Conservation (phyloP, 2,888 invertebrate species). For the Malachius bipustulatus region DNA sequence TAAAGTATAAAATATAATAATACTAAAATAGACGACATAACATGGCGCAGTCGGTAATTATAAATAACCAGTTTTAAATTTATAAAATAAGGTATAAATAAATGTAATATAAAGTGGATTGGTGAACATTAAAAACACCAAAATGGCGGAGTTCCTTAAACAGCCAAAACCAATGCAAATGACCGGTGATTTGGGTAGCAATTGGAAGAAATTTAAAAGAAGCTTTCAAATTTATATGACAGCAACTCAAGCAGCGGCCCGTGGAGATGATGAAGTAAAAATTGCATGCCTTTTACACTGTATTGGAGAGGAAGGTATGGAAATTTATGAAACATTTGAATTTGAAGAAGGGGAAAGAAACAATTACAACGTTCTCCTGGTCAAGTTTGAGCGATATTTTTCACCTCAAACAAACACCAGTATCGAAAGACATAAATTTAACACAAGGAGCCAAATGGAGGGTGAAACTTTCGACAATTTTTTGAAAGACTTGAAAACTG, state of each 20-base stretch:
- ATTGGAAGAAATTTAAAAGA: constrained; percentile 15
- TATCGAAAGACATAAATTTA: constrained; percentile 10
- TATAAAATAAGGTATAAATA: too few relatives aligned
- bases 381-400: constrained; percentile 15
- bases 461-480: too few relatives aligned
- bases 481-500: too few relatives aligned
- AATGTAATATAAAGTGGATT: too few relatives aligned
- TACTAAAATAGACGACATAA: too few relatives aligned
- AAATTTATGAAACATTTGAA: constrained; percentile 14
- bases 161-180: constrained; percentile 14
- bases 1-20: too few relatives aligned
- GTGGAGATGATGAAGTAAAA: constrained; percentile 9
- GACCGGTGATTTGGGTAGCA: constrained; percentile 12
- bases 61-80: too few relatives aligned
- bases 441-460: too few relatives aligned
- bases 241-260: constrained; percentile 9
- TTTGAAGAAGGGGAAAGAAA: constrained; percentile 9
- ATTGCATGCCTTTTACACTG: constrained; percentile 14
- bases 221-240: constrained; percentile 10
- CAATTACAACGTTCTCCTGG: constrained; percentile 8
- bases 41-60: too few relatives aligned
- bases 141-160: constrained; percentile 12
- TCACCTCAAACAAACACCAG: constrained; percentile 12
- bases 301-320: constrained; percentile 14
- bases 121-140: constrained; percentile 2